phyloP scores from a whole-genome alignment of 2,888 invertebrate species.

The Chromoteleia sp. region DNA sequence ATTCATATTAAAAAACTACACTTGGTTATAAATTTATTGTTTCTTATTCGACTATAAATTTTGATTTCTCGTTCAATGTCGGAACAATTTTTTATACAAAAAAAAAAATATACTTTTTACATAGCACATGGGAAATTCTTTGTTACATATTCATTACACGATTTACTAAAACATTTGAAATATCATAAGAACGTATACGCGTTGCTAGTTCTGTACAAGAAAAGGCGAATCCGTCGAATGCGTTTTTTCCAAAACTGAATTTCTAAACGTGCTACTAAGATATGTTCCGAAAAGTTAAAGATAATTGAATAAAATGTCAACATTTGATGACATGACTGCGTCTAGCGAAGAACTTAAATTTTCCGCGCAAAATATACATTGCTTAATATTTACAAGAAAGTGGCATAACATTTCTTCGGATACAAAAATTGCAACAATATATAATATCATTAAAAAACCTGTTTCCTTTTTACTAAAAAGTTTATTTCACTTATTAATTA shows the following conservation, averaged over 20 bases:
- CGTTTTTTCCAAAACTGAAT: constrained; percentile 41
- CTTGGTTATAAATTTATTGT: too few species aligned
- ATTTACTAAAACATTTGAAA: constrained; percentile 10
- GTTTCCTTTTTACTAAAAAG: too few species aligned
- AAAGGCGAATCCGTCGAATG: constrained; percentile 35
- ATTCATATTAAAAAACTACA: not conserved
- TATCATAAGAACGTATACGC: constrained; percentile 12
- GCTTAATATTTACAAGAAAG: constrained; percentile 4
- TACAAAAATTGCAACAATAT: too few species aligned
- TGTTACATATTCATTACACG: constrained; percentile 16
- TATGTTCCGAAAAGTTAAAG: constrained; percentile 56
- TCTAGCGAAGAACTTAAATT: constrained; percentile 58
- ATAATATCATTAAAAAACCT: too few species aligned
- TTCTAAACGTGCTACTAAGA: constrained; percentile 34
- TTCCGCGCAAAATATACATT: constrained; percentile 36
- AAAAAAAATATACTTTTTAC: not conserved
- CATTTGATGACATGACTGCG: constrained; percentile 49
- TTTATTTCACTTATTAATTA: too few species aligned
- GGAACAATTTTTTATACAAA: not conserved
- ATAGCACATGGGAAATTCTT: not conserved
- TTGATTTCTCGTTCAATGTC: not conserved
- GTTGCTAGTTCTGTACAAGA: not conserved
- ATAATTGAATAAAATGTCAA: constrained; percentile 65
- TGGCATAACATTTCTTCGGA: not conserved
- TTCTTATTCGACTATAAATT: not conserved